Percentiles rank a stretch among this genome's conserved stretches.
These are phyloP conservation scores for Imbricaverruca yamaguchii DNA, from an alignment of 2,888 invertebrate species.

Conservation along the genomic window DNA sequence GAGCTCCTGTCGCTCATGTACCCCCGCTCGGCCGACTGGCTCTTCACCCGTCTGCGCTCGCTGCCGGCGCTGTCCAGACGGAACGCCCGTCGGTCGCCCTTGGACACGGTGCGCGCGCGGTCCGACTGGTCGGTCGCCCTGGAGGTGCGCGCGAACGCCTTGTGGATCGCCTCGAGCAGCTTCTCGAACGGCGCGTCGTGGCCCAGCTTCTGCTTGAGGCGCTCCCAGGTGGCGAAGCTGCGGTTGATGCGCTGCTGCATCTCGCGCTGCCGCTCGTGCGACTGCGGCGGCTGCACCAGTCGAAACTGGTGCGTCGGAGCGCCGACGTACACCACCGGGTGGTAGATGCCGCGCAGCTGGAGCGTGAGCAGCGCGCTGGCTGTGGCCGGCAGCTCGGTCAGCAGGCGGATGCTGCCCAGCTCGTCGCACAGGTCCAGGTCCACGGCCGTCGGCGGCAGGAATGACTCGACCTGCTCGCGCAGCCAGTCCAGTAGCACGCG, in stretches of 20 bases:
- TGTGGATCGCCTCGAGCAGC: background rate
- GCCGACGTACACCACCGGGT: background rate
- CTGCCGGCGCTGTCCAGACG: background rate
- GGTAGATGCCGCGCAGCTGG: background rate
- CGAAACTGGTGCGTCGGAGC: background rate
- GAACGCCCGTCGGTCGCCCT: background rate
- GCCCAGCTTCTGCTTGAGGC: background rate
- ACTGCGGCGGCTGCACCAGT: background rate
- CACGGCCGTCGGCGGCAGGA: background rate
- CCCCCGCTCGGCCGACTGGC: background rate
- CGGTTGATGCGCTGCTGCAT: background rate
- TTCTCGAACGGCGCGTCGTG: background rate
- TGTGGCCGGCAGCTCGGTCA: background rate
- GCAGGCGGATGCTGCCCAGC: background rate
- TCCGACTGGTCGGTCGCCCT: background rate
- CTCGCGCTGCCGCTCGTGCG: background rate
- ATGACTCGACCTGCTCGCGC: background rate
- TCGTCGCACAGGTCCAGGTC: constrained; percentile 6
- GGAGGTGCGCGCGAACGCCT: background rate
- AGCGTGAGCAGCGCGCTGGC: background rate
- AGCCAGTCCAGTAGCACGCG: background rate
- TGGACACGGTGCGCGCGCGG: background rate
- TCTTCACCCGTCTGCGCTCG: background rate
- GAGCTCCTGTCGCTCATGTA: background rate
- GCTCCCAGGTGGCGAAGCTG: background rate